Conservation (phyloP, 2,113 vertebrate species). For the Bubo scandiacus region DNA sequence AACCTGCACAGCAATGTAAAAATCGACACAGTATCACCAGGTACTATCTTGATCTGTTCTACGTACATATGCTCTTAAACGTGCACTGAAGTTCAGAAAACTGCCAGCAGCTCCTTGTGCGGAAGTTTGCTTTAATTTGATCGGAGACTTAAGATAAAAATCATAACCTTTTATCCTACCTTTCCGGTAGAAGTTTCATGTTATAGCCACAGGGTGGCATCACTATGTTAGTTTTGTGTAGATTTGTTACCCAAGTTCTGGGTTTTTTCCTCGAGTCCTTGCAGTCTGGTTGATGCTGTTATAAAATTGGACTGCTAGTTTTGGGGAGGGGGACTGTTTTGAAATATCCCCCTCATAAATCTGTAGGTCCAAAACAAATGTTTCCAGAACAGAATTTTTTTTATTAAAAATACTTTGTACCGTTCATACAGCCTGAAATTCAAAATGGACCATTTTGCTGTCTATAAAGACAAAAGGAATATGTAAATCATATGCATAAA, state of each 20-base stretch:
- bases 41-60: neutral
- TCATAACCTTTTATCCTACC: neutral
- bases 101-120: neutral
- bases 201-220: conserved; percentile 34
- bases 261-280: neutral
- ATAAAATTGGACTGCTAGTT: neutral
- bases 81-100: neutral
- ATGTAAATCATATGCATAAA: neutral
- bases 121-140: neutral
- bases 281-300: neutral
- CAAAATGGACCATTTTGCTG: neutral
- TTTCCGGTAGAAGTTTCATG: neutral
- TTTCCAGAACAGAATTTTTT: neutral
- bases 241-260: neutral
- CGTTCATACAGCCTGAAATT: neutral
- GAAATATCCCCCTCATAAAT: neutral
- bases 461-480: neutral
- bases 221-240: neutral
- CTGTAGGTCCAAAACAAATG: neutral
- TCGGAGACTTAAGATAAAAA: neutral
- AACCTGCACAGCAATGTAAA: neutral
- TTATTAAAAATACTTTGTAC: neutral
- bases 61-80: neutral
- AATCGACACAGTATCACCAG: neutral
- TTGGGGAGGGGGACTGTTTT: neutral